Conservation (phyloP, 2,113 vertebrate genomes). For the Sinocyclocheilus rhinocerous region DNA sequence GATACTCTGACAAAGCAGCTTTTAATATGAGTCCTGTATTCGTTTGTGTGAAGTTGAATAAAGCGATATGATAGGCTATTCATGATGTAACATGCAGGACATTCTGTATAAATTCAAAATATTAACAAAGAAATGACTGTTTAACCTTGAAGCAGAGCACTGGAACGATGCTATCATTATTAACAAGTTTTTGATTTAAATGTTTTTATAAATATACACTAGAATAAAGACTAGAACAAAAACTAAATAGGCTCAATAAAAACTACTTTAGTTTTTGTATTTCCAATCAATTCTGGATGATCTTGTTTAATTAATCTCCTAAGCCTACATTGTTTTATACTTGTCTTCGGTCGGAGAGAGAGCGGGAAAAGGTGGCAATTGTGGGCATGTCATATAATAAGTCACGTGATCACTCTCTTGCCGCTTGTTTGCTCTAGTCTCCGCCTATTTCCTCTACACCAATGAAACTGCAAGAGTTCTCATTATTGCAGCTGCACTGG, state of each 20-base stretch:
- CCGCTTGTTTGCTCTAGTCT: background rate
- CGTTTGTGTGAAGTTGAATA: background rate
- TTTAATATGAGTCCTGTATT: background rate
- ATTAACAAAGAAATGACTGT: background rate
- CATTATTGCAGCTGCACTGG: too few species aligned
- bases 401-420: background rate
- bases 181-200: background rate
- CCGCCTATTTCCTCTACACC: too few species aligned
- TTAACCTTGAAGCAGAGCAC: background rate
- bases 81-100: background rate
- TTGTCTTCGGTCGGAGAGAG: background rate
- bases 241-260: background rate
- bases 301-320: too few species aligned
- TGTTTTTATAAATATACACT: background rate
- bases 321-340: too few species aligned
- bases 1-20: slow-evolving; percentile 59
- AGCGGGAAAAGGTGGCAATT: background rate
- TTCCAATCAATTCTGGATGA: too few species aligned
- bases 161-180: background rate
- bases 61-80: background rate
- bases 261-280: too few species aligned
- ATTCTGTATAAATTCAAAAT: background rate
- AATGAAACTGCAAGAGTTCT: too few species aligned
- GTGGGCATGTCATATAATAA: background rate
- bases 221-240: background rate